phyloP scores from a whole-genome alignment of 2,888 invertebrate species.

The Drosophila paracracens region DNA sequence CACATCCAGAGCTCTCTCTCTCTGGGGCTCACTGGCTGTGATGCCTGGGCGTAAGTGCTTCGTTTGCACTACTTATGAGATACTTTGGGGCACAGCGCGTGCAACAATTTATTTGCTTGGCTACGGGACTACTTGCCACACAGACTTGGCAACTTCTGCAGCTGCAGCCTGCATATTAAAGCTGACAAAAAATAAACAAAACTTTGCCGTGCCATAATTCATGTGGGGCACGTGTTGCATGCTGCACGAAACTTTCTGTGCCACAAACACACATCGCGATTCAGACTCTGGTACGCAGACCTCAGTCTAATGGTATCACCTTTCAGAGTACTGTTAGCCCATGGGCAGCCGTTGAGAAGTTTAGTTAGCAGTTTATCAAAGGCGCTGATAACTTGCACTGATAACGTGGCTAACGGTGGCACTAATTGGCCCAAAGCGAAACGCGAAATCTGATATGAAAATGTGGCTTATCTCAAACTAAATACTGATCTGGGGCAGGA shows the following conservation, averaged over 20 bases:
- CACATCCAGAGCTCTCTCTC: constrained; percentile 39
- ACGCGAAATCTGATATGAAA: constrained; percentile 5
- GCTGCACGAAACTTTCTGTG: constrained; percentile 64
- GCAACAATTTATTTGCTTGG: constrained; percentile 68
- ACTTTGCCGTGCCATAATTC: constrained; percentile 66
- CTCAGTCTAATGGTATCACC: constrained; percentile 69
- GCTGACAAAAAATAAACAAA: constrained; percentile 30
- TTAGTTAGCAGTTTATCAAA: constrained; percentile 62
- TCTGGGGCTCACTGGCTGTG: constrained; percentile 12
- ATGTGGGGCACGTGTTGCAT: constrained; percentile 75
- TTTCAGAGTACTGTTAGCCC: constrained; percentile 61
- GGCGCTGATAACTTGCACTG: constrained; percentile 64
- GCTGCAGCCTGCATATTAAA: constrained; percentile 64
- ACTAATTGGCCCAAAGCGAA: constrained; percentile 31
- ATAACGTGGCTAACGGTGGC: constrained; percentile 54
- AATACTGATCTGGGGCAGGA: background rate
- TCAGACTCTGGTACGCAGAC: constrained; percentile 1
- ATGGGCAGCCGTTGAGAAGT: constrained; percentile 36
- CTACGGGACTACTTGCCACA: constrained; percentile 33
- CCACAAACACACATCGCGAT: constrained; percentile 15
- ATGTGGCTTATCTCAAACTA: background rate
- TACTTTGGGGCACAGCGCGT: constrained; percentile 60
- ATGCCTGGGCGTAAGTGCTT: constrained; percentile 69
- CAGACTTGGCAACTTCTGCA: constrained; percentile 33
- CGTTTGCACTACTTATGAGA: constrained; percentile 69